phyloP scores from a whole-genome alignment of 2,113 vertebrate species.

The Trogon surrucura region DNA sequence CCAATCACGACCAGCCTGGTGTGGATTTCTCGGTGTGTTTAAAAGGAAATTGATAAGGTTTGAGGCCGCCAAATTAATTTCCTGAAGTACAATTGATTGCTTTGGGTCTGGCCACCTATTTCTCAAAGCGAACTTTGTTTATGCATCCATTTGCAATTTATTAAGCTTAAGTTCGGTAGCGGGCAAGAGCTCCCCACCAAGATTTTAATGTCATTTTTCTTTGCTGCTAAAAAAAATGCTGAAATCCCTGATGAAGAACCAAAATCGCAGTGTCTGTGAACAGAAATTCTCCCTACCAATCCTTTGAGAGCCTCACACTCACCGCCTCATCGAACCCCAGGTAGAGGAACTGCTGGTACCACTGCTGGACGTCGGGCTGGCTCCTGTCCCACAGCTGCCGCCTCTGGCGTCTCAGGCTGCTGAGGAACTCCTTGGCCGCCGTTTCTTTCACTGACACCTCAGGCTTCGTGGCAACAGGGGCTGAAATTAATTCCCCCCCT shows the following conservation, averaged over 20 bases:
- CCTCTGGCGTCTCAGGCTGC: conserved; percentile 79
- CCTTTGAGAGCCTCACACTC: neutral
- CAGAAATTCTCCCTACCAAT: neutral
- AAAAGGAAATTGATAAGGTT: neutral
- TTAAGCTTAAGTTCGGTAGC: neutral
- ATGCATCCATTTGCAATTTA: neutral
- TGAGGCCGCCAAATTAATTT: neutral
- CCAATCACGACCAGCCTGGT: neutral
- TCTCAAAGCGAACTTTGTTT: neutral
- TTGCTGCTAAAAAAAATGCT: neutral
- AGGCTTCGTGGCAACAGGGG: conserved; percentile 32
- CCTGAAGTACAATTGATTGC: neutral
- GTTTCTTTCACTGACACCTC: conserved; percentile 75
- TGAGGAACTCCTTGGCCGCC: conserved; percentile 87
- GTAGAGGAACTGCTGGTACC: conserved; percentile 95
- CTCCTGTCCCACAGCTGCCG: conserved; percentile 92
- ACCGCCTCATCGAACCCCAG: conserved; percentile 93
- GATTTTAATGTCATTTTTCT: neutral
- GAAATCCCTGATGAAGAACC: neutral
- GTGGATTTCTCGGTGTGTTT: neutral
- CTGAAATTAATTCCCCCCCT: conserved; percentile 61
- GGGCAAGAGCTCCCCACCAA: neutral
- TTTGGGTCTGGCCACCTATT: neutral
- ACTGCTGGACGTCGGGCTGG: conserved; percentile 91
- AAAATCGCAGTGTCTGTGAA: neutral